Conservation (phyloP, 2,113 vertebrate species). For the Hymenochirus boettgeri region DNA sequence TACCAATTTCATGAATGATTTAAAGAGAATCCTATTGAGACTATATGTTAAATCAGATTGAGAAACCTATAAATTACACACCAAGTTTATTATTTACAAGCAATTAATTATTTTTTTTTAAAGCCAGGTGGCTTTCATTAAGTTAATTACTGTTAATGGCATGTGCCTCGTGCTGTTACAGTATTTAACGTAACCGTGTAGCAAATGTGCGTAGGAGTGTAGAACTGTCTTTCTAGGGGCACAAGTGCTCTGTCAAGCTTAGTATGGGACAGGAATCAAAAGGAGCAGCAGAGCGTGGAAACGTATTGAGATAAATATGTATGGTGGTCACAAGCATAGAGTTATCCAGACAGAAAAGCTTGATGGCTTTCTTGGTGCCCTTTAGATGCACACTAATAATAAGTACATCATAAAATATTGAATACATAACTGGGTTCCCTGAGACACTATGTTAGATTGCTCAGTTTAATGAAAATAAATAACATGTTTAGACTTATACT, state of each 20-base stretch:
- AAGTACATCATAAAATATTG: no score
- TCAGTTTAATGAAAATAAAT: no score
- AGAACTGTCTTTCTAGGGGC: slow-evolving; percentile 65
- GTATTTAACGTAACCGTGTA: slow-evolving; percentile 84
- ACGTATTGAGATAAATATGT: slow-evolving; percentile 33
- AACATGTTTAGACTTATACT: no score
- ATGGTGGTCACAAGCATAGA: slow-evolving; percentile 15
- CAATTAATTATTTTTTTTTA: slow-evolving; percentile 84
- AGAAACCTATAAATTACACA: slow-evolving; percentile 84
- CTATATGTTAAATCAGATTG: slow-evolving; percentile 67
- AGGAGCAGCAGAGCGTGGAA: slow-evolving; percentile 35
- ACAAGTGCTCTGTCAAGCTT: slow-evolving; percentile 55
- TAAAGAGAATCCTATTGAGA: slow-evolving; percentile 53
- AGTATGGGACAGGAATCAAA: slow-evolving; percentile 36
- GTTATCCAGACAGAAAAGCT: not conserved
- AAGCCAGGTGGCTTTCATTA: slow-evolving; percentile 80
- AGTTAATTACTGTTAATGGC: slow-evolving; percentile 95
- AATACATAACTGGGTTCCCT: no score
- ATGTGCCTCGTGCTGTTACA: slow-evolving; percentile 85
- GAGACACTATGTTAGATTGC: no score
- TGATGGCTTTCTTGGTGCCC: not conserved
- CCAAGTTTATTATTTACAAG: slow-evolving; percentile 90
- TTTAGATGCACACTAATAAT: no score
- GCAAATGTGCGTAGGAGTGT: slow-evolving; percentile 67
- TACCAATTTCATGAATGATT: slow-evolving; percentile 22